Percentiles rank a stretch among this genome's conserved stretches.
phyloP scores from a whole-genome alignment of 64 coral and sea anemone species.

The Stichodactyla helianthus region DNA sequence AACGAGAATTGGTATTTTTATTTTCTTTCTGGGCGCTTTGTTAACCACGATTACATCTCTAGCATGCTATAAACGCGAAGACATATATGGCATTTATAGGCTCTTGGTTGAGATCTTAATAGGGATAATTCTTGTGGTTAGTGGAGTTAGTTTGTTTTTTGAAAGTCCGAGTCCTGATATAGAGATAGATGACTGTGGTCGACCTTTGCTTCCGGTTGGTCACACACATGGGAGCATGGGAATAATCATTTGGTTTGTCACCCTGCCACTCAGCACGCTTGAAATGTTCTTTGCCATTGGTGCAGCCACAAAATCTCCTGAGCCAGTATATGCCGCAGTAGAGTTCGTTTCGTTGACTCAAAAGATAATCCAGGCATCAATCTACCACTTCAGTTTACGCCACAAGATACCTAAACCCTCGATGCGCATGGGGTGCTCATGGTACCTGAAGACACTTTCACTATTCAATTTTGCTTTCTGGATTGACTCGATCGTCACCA shows the following conservation, averaged over 20 bases:
- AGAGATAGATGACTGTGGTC: conserved; percentile 20
- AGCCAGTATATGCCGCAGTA: conserved; percentile 30
- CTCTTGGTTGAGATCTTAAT: conserved; percentile 6
- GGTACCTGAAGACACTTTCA: conserved; percentile 67
- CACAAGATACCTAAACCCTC: conserved; percentile 61
- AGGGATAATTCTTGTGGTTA: conserved; percentile 38
- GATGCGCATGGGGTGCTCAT: conserved; percentile 73
- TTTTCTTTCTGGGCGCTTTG: conserved; percentile 72
- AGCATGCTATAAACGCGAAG: conserved; percentile 22
- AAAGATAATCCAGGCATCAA: conserved; percentile 55
- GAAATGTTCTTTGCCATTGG: conserved; percentile 81
- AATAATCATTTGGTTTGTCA: conserved; percentile 69
- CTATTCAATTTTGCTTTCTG: conserved; percentile 86
- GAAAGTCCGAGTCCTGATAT: conserved; percentile 31
- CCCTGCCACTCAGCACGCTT: conserved; percentile 51
- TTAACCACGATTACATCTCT: conserved; percentile 73
- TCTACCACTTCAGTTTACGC: conserved; percentile 79
- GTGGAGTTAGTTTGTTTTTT: conserved; percentile 48
- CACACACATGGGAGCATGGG: conserved; percentile 63
- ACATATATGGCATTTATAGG: conserved; percentile 48
- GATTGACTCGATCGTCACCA: conserved; percentile 71
- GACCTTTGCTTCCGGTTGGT: conserved; percentile 44
- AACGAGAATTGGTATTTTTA: conserved; percentile 55
- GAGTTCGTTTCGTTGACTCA: conserved; percentile 55
- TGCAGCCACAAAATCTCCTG: conserved; percentile 42